phyloP scores from a whole-genome alignment of 2,888 invertebrate genomes.

The Spisula solida region DNA sequence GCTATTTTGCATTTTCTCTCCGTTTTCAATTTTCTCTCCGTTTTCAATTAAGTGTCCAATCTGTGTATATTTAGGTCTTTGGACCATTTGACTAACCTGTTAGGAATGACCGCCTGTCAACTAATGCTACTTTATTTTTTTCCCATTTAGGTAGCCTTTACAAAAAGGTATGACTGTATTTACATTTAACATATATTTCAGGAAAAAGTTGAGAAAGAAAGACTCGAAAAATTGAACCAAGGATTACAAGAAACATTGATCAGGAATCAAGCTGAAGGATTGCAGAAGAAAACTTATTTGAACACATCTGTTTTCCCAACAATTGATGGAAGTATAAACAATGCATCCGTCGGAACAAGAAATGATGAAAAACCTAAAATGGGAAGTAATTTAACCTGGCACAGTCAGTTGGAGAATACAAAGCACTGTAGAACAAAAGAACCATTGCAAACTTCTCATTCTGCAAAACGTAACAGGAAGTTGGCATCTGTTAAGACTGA shows the following conservation, averaged over 20 bases:
- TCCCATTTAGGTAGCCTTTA: too few relatives aligned
- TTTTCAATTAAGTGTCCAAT: too few relatives aligned
- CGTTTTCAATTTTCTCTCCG: too few relatives aligned
- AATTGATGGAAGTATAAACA: background rate
- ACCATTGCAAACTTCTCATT: background rate
- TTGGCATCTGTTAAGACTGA: background rate
- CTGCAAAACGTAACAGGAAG: background rate
- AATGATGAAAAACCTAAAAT: background rate
- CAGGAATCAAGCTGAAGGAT: background rate
- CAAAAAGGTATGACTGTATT: too few relatives aligned
- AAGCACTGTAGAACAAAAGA: background rate
- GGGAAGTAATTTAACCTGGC: background rate
- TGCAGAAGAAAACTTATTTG: background rate
- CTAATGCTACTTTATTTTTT: too few relatives aligned
- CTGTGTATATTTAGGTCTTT: too few relatives aligned
- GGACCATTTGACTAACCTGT: too few relatives aligned
- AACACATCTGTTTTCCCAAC: background rate
- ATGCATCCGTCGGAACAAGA: background rate
- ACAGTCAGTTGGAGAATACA: background rate
- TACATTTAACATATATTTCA: background rate
- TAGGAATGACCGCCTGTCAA: too few relatives aligned
- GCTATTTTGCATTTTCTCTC: too few relatives aligned
- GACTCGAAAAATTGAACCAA: constrained; percentile 60
- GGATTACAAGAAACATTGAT: constrained; percentile 58
- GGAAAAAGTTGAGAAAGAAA: constrained; percentile 64